phyloP scores from a whole-genome alignment of 2,888 invertebrate species.

The Drosophila mulleri region DNA sequence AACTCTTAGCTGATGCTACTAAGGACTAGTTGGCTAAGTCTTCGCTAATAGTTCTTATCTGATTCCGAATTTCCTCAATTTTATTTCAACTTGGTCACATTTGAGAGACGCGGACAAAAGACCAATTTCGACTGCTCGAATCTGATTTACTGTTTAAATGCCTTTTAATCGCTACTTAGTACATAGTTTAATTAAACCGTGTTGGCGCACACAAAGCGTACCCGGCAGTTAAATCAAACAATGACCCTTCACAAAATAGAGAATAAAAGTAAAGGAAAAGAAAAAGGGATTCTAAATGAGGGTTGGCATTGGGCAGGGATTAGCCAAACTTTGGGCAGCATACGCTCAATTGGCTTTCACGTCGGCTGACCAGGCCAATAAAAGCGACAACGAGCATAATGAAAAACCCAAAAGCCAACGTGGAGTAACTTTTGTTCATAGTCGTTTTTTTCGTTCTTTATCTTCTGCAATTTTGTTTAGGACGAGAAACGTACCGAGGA shows the following conservation, averaged over 20 bases:
- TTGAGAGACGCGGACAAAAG: not conserved
- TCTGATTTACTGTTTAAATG: constrained; percentile 62
- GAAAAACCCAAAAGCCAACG: constrained; percentile 46
- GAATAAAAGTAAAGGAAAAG: constrained; percentile 22
- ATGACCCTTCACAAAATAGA: constrained; percentile 39
- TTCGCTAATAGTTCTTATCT: not conserved
- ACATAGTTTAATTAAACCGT: constrained; percentile 73
- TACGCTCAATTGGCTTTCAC: constrained; percentile 66
- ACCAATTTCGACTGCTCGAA: constrained; percentile 22
- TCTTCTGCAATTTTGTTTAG: constrained; percentile 82
- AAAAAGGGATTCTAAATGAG: constrained; percentile 60
- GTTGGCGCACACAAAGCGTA: constrained; percentile 25
- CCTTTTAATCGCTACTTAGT: constrained; percentile 62
- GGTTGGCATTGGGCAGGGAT: constrained; percentile 57
- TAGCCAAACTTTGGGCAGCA: constrained; percentile 55
- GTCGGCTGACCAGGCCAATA: constrained; percentile 43
- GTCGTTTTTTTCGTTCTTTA: constrained; percentile 1
- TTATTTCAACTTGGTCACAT: not conserved
- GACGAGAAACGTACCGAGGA: constrained; percentile 92
- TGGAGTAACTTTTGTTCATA: constrained; percentile 44
- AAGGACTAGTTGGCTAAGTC: not conserved
- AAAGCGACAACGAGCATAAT: constrained; percentile 45
- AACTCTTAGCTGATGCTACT: not conserved
- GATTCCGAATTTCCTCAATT: not conserved
- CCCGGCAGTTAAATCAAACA: constrained; percentile 55